Conservation (phyloP, 2,797 vertebrate genomes). For the Eleutherodactylus coqui region DNA sequence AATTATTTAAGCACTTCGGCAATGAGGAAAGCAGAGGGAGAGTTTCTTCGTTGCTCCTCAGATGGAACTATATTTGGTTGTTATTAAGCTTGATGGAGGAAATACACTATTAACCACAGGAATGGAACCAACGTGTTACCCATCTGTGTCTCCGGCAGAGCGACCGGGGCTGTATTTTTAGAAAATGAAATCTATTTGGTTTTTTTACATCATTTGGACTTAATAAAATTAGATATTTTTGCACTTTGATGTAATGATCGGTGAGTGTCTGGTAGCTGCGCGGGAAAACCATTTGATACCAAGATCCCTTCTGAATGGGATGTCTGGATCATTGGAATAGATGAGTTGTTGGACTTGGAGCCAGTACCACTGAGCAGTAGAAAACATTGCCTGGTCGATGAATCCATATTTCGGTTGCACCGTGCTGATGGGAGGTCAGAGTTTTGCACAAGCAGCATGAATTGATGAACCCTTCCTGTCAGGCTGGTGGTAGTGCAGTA, state of each 20-base stretch:
- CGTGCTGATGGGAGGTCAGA: no score
- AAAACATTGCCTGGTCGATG: no score
- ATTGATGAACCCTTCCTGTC: no score
- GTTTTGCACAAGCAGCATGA: no score
- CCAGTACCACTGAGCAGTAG: no score
- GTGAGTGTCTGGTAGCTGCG: not conserved
- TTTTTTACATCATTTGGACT: not conserved
- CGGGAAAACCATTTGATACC: not conserved
- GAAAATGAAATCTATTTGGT: not conserved
- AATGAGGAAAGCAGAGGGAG: not conserved
- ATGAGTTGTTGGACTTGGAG: no score
- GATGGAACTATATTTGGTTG: not conserved
- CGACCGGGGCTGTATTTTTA: slow-evolving; percentile 6
- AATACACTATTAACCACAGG: not conserved
- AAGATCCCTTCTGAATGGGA: not conserved
- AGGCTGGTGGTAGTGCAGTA: no score
- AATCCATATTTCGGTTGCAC: no score
- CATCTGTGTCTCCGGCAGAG: slow-evolving; percentile 1
- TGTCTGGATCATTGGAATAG: not conserved
- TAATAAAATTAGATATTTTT: not conserved
- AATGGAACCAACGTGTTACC: not conserved
- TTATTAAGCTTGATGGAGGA: slow-evolving; percentile 33
- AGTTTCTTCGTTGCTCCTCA: not conserved
- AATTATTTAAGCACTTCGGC: slow-evolving; percentile 2
- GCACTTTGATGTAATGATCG: not conserved